Conservation (phyloP, 2,797 vertebrate genomes). For the Numenius phaeopus region DNA sequence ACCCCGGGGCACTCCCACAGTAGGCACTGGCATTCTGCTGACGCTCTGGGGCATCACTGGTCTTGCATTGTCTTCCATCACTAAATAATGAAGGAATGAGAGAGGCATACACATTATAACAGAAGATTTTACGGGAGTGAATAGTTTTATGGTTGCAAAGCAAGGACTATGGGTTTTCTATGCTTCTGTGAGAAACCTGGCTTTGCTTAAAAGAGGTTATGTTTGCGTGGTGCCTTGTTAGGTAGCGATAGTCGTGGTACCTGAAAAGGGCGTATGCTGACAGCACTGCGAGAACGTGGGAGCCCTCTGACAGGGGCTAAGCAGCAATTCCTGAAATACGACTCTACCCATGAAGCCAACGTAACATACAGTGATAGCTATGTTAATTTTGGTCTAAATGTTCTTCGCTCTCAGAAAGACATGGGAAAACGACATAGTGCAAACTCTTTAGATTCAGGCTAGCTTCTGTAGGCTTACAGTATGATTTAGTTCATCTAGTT, state of each 20-base stretch:
- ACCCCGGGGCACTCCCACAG: background rate
- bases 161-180: background rate
- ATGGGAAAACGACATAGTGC: background rate
- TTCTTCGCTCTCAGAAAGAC: background rate
- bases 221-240: background rate
- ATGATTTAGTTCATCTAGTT: background rate
- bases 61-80: background rate
- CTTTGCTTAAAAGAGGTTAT: background rate
- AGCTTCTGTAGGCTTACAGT: background rate
- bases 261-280: background rate
- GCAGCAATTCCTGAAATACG: background rate
- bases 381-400: background rate
- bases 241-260: background rate
- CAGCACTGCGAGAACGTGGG: background rate
- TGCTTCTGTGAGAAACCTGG: background rate
- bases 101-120: background rate
- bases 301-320: background rate
- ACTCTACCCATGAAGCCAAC: background rate
- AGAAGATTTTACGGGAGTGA: background rate
- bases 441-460: background rate
- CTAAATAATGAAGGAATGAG: background rate
- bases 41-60: rapidly evolving
- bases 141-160: background rate
- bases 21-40: rapidly evolving
- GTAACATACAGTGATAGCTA: background rate